A percentile compares a stretch with the other conserved stretches of the same genome.
Conservation (phyloP, 2,797 vertebrate genomes). For the Otus scops region DNA sequence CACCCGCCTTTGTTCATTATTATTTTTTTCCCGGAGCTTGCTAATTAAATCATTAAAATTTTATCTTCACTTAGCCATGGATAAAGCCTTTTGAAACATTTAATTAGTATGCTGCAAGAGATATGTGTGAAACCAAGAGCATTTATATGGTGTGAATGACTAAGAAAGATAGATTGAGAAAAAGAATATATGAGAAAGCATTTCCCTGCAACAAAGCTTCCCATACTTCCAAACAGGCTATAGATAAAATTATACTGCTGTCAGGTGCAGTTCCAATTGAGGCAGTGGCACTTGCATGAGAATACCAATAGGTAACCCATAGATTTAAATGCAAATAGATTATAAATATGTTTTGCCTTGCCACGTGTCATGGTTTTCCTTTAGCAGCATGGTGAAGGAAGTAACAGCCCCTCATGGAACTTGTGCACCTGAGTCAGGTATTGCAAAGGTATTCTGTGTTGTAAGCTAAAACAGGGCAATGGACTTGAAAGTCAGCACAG, state of each 20-base stretch:
- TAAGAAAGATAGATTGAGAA: background rate
- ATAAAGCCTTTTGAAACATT: constrained; percentile 75
- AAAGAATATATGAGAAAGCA: background rate
- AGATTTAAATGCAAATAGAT: background rate
- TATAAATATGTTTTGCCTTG: background rate
- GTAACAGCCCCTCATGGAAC: background rate
- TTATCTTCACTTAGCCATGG: constrained; percentile 76
- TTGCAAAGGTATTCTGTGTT: background rate
- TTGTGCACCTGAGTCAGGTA: background rate
- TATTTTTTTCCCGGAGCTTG: constrained; percentile 66
- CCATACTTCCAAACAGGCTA: background rate
- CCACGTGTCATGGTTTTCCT: background rate
- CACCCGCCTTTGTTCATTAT: constrained; percentile 35
- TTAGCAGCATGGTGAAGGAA: background rate
- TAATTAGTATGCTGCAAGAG: constrained; percentile 72
- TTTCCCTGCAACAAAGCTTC: constrained; percentile 35
- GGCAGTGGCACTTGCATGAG: background rate
- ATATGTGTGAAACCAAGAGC: constrained; percentile 26
- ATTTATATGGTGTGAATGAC: constrained; percentile 23
- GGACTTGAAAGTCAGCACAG: background rate
- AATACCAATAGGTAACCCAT: background rate
- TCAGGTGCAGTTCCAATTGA: background rate
- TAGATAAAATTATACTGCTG: constrained; percentile 1
- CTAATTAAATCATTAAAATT: constrained; percentile 83
- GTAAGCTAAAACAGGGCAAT: background rate